phyloP scores from a whole-genome alignment of 2,888 invertebrate species.

The Zelleria hepariella region DNA sequence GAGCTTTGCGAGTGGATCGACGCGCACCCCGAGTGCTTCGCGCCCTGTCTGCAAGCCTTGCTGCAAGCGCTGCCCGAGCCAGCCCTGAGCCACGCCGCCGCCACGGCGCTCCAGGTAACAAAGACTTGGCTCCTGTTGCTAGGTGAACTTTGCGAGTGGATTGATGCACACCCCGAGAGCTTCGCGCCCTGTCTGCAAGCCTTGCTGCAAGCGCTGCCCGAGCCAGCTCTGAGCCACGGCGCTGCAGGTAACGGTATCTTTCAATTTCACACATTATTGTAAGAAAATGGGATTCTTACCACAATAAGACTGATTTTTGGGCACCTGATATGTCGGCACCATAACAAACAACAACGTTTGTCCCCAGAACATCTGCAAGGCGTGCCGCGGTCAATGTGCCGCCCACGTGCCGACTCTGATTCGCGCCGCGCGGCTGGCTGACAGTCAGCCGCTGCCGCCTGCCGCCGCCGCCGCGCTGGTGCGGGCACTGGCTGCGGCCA shows the following conservation, averaged over 20 bases:
- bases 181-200: conserved; percentile 88
- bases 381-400: conserved; percentile 85
- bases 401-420: conserved; percentile 80
- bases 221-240: conserved; percentile 81
- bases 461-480: conserved; percentile 82
- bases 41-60: conserved; percentile 86
- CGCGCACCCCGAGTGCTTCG: conserved; percentile 84
- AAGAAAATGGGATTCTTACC: no score
- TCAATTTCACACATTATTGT: no score
- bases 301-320: no score
- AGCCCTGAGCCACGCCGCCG: conserved; percentile 84
- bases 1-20: conserved; percentile 97
- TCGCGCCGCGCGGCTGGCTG: conserved; percentile 80
- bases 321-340: neutral
- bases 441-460: conserved; percentile 80
- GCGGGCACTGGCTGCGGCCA: conserved; percentile 74
- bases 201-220: conserved; percentile 80
- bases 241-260: conserved; percentile 77
- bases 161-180: conserved; percentile 86
- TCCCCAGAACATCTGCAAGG: conserved; percentile 80
- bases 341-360: no score
- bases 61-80: conserved; percentile 80
- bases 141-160: conserved; percentile 96
- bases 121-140: conserved; percentile 70
- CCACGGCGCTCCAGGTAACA: conserved; percentile 80